Evolutionary conservation across 2,113 vertebrate species (phyloP), one percentile per base, ranked within the genome.

Genomic region (Pleuronectes platessa): DNA sequence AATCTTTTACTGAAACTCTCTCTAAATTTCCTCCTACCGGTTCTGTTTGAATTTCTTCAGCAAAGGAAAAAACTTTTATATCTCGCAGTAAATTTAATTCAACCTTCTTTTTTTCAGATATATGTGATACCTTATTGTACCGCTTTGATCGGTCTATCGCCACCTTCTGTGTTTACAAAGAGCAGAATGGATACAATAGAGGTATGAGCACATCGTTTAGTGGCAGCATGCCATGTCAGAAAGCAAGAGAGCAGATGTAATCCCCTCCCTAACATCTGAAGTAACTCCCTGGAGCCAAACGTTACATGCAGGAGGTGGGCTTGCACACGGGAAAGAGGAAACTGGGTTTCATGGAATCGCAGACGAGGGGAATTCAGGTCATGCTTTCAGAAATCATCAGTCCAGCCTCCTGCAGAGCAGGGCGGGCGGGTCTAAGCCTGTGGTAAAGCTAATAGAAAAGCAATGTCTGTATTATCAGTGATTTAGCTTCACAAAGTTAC

Each of bases 191-290:
- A 55, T 72, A 56, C 70, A 68, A 69, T 37, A 62, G 66, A 81
- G 81, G 73, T 63, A 72, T 86, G 84, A 63, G 74, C 84, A 74
- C 81, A 70, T 65, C 35, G 68, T 65, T 78, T 59, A 40, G 86
- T 67, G 85, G 89, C 85, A 82, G 82, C 91, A 83, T 88, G 86
- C 89, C 86, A 86, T 86, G 72, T 74, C 64, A 74, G 76, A 74
- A 84, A 88, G 87, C 86, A 84, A 72, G 37, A 82, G 68, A 75
- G 78, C 61, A 76, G 74, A 62, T 87, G 74, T 71, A 78, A 85
- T 75, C 76, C 78, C 69, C 23, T 83, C 66, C 73, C 64, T 68
- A 72, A 84, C 76, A 70, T 86, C 74, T 81, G 77, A 78, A 83
- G 64, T 55, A 63, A 83, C 81, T 74, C 85, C 78, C 74, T 45